These are phyloP conservation scores for Apeira syringaria DNA, from an alignment of 2,888 invertebrate genomes.

Conservation along the genomic window DNA sequence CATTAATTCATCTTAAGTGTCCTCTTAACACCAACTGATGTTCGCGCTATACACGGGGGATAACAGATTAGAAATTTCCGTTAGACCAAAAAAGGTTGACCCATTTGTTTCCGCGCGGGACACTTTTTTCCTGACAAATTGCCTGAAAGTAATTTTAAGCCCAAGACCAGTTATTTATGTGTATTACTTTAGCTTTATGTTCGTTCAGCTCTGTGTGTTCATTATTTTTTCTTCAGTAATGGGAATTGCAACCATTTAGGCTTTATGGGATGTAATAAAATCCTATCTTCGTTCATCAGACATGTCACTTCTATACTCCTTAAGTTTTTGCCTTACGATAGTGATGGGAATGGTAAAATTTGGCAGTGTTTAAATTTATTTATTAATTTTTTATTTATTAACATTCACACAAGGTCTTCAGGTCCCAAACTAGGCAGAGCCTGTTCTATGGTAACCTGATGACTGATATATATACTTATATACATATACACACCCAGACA, in stretches of 20 bases:
- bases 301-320: slow-evolving; percentile 10
- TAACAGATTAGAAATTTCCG: slow-evolving; percentile 69
- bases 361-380: no score
- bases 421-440: no score
- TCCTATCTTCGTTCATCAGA: slow-evolving; percentile 24
- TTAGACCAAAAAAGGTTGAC: slow-evolving; percentile 67
- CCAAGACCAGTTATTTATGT: slow-evolving; percentile 73
- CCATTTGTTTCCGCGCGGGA: slow-evolving; percentile 67
- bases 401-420: no score
- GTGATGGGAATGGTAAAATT: no score
- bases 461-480: no score
- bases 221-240: slow-evolving; percentile 35
- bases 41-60: slow-evolving; percentile 46
- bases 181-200: slow-evolving; percentile 60
- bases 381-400: no score
- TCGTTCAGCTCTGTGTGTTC: slow-evolving; percentile 38
- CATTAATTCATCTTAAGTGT: not conserved
- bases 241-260: slow-evolving; percentile 30
- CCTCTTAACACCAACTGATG: slow-evolving; percentile 38
- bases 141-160: slow-evolving; percentile 77
- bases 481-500: no score
- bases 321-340: not conserved
- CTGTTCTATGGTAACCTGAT: no score
- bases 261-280: slow-evolving; percentile 26
- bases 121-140: slow-evolving; percentile 77